These are phyloP conservation scores for Bombylius major DNA, from an alignment of 2,888 invertebrate species.

Conservation along the genomic window DNA sequence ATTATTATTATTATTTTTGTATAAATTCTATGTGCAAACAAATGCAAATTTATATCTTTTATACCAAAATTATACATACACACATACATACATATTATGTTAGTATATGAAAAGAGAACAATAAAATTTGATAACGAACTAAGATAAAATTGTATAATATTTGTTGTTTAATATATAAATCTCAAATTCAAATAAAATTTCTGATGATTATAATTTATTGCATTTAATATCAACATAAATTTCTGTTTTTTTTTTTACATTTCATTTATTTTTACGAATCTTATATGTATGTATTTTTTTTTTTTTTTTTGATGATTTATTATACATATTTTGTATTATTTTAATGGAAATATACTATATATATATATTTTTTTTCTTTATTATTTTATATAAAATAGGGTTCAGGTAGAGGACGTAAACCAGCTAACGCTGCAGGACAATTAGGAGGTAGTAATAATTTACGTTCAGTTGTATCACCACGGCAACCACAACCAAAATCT, in stretches of 20 bases:
- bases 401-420: slow-evolving; percentile 17
- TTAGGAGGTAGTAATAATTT: slow-evolving; percentile 12
- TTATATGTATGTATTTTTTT: too few species aligned
- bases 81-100: too few species aligned
- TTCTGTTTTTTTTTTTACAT: background rate
- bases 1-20: too few species aligned
- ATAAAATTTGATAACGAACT: slow-evolving; percentile 8
- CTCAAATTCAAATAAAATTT: slow-evolving; percentile 6
- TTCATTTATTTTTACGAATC: too few species aligned
- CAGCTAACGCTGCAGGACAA: slow-evolving; percentile 6
- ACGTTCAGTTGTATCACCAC: slow-evolving; percentile 15
- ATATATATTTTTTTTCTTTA: slow-evolving; percentile 1
- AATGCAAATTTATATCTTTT: slow-evolving; percentile 5
- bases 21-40: background rate
- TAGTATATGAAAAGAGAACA: background rate
- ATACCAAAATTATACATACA: background rate
- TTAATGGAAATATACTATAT: too few species aligned
- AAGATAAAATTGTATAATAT: background rate
- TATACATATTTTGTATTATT: too few species aligned
- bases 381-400: slow-evolving; percentile 14
- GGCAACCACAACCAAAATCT: slow-evolving; percentile 15
- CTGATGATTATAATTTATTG: background rate
- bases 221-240: background rate
- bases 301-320: too few species aligned
- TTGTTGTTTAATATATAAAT: background rate